Evolutionary conservation across 2,113 vertebrate genomes (phyloP).

Genomic region (Sinocyclocheilus anshuiensis): DNA sequence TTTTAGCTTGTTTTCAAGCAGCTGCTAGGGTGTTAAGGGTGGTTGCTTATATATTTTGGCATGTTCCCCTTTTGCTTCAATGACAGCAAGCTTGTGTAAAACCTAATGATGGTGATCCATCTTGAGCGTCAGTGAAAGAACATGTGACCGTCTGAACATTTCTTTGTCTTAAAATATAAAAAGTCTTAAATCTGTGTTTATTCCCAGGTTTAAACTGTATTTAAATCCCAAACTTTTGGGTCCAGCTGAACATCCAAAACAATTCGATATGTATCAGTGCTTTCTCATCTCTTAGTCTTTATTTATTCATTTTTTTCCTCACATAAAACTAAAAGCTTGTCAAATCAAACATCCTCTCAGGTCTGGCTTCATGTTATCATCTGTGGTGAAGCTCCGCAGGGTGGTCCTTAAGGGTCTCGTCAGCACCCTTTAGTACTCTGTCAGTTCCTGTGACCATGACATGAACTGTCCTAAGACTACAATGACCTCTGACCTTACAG

Average conservation of each 20-base stretch:
- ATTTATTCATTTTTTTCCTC: no score
- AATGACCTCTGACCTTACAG: conserved; percentile 84
- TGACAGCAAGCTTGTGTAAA: not conserved
- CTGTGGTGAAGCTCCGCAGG: not conserved
- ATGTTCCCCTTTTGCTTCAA: not conserved
- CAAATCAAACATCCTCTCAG: not conserved
- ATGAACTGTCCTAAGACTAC: conserved; percentile 29
- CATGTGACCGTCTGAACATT: not conserved
- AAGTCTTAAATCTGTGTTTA: no score
- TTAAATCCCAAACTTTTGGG: not conserved
- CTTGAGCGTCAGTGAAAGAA: not conserved
- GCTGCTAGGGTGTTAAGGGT: no score
- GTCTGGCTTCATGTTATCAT: not conserved
- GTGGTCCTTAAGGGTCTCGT: conserved; percentile 10
- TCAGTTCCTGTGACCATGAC: conserved; percentile 5
- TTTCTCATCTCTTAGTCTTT: not conserved
- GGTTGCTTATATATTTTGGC: not conserved
- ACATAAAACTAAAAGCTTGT: not conserved
- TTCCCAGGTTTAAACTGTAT: not conserved
- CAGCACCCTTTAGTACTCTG: not conserved
- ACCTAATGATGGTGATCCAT: not conserved
- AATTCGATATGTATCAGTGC: not conserved
- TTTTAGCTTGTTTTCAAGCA: no score
- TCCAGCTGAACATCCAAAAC: not conserved
- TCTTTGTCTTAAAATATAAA: no score